phyloP scores from a whole-genome alignment of 2,797 vertebrate genomes.

The Acanthiza pusilla region DNA sequence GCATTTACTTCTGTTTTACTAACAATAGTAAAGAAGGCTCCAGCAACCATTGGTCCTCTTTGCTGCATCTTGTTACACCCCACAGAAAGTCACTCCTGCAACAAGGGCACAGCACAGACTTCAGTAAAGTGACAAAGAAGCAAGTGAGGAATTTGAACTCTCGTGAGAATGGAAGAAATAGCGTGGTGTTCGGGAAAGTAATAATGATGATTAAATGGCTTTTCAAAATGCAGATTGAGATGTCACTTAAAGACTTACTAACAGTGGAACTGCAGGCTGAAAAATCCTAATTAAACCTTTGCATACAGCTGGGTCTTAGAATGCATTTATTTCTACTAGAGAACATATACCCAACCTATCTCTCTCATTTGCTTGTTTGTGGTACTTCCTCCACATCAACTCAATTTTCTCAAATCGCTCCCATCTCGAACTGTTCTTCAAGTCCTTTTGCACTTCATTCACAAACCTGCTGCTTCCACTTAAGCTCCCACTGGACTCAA shows the following conservation, averaged over 20 bases:
- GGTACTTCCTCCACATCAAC: not conserved
- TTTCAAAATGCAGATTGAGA: not conserved
- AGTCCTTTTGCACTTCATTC: not conserved
- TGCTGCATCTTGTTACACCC: not conserved
- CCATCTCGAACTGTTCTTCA: not conserved
- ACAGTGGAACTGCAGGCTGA: not conserved
- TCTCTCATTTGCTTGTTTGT: no score
- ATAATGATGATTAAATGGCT: rapidly evolving
- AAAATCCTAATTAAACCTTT: not conserved
- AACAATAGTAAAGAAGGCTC: not conserved
- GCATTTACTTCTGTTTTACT: not conserved
- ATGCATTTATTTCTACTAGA: rapidly evolving
- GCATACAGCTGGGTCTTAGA: not conserved
- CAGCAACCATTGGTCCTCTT: not conserved
- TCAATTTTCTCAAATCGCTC: not conserved
- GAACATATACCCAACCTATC: rapidly evolving
- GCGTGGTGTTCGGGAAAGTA: not conserved
- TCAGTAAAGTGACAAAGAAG: not conserved
- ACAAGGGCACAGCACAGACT: not conserved
- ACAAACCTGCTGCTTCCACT: not conserved
- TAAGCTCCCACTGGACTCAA: rapidly evolving
- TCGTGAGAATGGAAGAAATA: not conserved
- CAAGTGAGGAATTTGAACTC: not conserved
- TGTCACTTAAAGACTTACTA: not conserved
- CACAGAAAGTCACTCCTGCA: not conserved